Evolutionary conservation across 2,888 invertebrate species (phyloP), one percentile per base, ranked within the genome.

Genomic region (Lasioglossum pauxillum): DNA sequence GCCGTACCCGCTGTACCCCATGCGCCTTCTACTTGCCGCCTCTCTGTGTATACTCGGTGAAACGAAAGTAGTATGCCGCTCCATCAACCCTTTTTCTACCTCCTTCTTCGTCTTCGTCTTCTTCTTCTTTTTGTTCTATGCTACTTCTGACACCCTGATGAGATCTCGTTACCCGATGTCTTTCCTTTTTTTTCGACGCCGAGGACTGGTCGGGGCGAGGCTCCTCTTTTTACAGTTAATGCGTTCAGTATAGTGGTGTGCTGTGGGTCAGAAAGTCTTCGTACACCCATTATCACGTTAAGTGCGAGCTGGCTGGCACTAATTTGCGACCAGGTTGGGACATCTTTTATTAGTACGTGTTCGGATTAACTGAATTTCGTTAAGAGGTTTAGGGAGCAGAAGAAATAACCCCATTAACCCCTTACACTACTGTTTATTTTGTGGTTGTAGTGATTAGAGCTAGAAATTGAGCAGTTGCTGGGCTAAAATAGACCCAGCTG

Each of bases 1-100:
- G 80, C 76, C 5, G 46, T 46, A 46, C 46, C 57, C 57, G 81
- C 78, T 80, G 87, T 84, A 88, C 84, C 87, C 84, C 81, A 64
- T 69, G 75, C 44, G 46, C 81, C 57, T 44, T n/a, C 60, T 83
- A 60, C 64, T 27, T 38, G 78, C 74, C 64, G 69, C 57, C 71
- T 31, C 71, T 75, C 4, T 38, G 35, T 71, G n/a, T 41, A 71
- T 41, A 71, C 71, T 71, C 41, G 71, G 38, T 71, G 71, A 41
- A 41, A 71, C 71, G 71, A 71, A 69, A 69, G 69, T 38, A 69
- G 69, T 69, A 38, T 35, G 19, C 19, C 23, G 69, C 23, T 35
- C 38, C 38, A 38, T 23, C 31, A 35, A 35, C 67, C 31, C 67
- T 35, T 23, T 57, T 57, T 57, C 57, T 57, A 5, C 57, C 57